phyloP scores from a whole-genome alignment of 2,113 vertebrate genomes.

The Pteronura brasiliensis region DNA sequence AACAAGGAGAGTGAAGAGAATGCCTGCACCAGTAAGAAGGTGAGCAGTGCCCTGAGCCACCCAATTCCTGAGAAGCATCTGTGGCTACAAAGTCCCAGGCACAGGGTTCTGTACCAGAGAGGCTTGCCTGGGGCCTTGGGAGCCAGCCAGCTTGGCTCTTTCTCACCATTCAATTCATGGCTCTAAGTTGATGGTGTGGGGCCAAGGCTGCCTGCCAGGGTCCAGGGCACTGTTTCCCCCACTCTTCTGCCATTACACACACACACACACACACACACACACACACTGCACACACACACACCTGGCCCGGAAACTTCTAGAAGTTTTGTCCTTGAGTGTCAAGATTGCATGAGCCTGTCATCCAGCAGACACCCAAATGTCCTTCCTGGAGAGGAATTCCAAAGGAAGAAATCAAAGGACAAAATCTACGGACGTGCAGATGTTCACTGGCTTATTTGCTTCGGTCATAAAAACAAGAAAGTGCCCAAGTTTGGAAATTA shows the following conservation, averaged over 20 bases:
- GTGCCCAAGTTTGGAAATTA: not conserved
- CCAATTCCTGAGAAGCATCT: not conserved
- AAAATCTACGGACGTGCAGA: not conserved
- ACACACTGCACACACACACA: not conserved
- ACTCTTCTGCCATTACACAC: not conserved
- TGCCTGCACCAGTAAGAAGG: not conserved
- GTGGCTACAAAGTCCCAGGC: not conserved
- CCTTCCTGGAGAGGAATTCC: not conserved
- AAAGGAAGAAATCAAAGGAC: not conserved
- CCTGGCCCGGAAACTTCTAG: not conserved
- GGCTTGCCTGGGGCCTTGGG: not conserved
- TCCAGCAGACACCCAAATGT: not conserved
- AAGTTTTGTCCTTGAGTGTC: not conserved
- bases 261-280: no score
- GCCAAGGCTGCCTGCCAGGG: not conserved
- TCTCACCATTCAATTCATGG: not conserved
- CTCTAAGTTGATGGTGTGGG: not conserved
- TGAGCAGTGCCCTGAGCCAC: not conserved
- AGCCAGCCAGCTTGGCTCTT: not conserved
- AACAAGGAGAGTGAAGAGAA: not conserved
- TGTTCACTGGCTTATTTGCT: not conserved
- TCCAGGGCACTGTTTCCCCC: not conserved
- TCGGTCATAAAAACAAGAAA: not conserved
- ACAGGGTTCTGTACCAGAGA: not conserved
- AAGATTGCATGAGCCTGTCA: not conserved